Conservation (phyloP, 2,888 invertebrate genomes). For the Tetranychus piercei region DNA sequence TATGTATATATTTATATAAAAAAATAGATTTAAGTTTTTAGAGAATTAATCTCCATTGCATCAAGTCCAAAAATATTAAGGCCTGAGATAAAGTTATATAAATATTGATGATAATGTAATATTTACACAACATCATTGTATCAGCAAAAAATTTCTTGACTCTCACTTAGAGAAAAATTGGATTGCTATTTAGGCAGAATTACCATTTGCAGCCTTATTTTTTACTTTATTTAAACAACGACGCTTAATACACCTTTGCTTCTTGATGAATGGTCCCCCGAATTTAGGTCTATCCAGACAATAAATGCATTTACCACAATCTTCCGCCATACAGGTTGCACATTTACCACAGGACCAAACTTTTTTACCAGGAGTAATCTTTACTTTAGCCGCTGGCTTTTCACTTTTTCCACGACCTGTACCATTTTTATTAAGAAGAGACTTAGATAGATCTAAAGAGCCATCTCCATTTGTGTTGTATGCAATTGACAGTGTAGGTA, state of each 20-base stretch:
- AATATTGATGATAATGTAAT: not conserved
- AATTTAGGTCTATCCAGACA: slow-evolving; percentile 16
- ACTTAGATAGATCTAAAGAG: not conserved
- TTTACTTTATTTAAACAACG: slow-evolving; percentile 16
- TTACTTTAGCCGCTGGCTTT: not conserved
- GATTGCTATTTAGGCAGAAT: not conserved
- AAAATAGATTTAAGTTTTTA: not conserved
- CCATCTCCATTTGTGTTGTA: not conserved
- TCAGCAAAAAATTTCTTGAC: not conserved
- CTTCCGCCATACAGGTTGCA: slow-evolving; percentile 15
- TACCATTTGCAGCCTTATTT: slow-evolving; percentile 11
- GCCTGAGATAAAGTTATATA: too few relatives aligned
- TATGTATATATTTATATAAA: slow-evolving; percentile 6
- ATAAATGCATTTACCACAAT: slow-evolving; percentile 15
- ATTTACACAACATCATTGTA: not conserved
- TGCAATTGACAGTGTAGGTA: not conserved
- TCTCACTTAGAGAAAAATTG: not conserved
- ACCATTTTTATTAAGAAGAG: not conserved
- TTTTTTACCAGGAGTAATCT: slow-evolving; percentile 11
- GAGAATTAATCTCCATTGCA: too few relatives aligned
- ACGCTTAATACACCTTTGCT: slow-evolving; percentile 19
- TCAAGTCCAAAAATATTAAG: too few relatives aligned
- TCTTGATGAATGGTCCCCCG: slow-evolving; percentile 15
- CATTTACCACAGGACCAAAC: slow-evolving; percentile 16
- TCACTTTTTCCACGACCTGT: not conserved